These are phyloP conservation scores for Cephalopachus bancanus DNA, from an alignment of 2,797 vertebrate genomes.

Conservation along the genomic window DNA sequence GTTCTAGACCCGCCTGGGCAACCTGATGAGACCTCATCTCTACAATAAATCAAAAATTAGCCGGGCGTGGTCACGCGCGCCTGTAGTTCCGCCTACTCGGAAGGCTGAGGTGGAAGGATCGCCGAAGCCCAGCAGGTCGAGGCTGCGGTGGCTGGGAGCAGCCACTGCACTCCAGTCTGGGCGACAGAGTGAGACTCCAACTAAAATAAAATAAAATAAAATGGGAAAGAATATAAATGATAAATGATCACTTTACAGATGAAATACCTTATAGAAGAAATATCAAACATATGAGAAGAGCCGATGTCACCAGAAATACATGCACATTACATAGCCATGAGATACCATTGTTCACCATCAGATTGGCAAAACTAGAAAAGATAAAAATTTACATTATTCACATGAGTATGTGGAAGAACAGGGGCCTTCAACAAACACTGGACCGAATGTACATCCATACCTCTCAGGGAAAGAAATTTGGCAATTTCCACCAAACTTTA, in stretches of 20 bases:
- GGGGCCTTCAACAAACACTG: not conserved
- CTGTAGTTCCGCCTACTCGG: too few relatives aligned
- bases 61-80: too few relatives aligned
- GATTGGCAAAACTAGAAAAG: conserved; percentile 5
- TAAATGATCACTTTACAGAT: not conserved
- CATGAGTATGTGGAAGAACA: not conserved
- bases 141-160: too few relatives aligned
- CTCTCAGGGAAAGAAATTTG: not conserved
- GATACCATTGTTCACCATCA: not conserved
- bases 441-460: not conserved
- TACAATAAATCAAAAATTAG: too few relatives aligned
- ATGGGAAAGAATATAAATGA: not conserved
- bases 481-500: conserved; percentile 14
- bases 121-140: too few relatives aligned
- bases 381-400: not conserved
- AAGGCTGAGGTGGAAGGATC: too few relatives aligned
- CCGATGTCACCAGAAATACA: not conserved
- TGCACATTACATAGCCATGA: not conserved
- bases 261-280: conserved; percentile 42
- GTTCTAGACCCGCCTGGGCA: too few relatives aligned
- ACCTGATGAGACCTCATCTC: too few relatives aligned
- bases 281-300: not conserved
- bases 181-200: too few relatives aligned
- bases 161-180: too few relatives aligned
- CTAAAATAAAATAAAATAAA: too few relatives aligned